phyloP scores from a whole-genome alignment of 35 echinoderm and acorn worm genomes.

The Ophiothrix spiculata region DNA sequence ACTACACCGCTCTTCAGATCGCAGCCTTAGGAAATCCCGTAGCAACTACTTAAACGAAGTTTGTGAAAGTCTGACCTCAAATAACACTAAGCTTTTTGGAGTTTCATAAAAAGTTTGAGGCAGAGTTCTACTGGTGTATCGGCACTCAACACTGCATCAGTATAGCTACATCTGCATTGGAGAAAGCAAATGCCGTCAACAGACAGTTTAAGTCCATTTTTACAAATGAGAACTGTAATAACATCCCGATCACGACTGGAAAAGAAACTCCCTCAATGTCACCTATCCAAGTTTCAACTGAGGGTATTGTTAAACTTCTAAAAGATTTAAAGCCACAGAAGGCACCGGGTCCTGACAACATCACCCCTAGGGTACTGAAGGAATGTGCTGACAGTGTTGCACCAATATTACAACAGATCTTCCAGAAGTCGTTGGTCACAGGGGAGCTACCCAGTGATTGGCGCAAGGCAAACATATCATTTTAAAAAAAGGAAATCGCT shows the following conservation, averaged over 20 bases:
- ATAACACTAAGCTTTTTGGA: slow-evolving; percentile 34
- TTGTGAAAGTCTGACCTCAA: neutral
- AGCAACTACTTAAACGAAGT: neutral
- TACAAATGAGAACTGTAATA: slow-evolving; percentile 15
- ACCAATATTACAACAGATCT: neutral
- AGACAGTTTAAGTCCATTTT: slow-evolving; percentile 32
- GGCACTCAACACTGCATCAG: neutral
- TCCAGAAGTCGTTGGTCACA: neutral
- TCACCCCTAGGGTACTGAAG: slow-evolving; percentile 25
- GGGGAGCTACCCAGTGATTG: neutral
- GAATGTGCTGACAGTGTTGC: slow-evolving; percentile 26
- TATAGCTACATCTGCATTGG: neutral
- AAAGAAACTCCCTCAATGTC: neutral
- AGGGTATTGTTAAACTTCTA: slow-evolving; percentile 11
- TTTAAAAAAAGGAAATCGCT: too few species aligned
- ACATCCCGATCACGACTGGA: neutral
- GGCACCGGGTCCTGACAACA: slow-evolving; percentile 21
- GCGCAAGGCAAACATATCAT: too few species aligned
- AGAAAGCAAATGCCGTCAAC: slow-evolving; percentile 18
- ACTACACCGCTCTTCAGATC: neutral
- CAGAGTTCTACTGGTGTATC: slow-evolving; percentile 12
- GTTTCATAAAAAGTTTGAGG: slow-evolving; percentile 1
- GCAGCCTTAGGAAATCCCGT: slow-evolving; percentile 13
- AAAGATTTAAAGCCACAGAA: slow-evolving; percentile 33
- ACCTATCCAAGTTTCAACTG: neutral